Evolutionary conservation across 2,797 vertebrate genomes (phyloP), one percentile per base, ranked within the genome.

Genomic region (Acanthis flammea): DNA sequence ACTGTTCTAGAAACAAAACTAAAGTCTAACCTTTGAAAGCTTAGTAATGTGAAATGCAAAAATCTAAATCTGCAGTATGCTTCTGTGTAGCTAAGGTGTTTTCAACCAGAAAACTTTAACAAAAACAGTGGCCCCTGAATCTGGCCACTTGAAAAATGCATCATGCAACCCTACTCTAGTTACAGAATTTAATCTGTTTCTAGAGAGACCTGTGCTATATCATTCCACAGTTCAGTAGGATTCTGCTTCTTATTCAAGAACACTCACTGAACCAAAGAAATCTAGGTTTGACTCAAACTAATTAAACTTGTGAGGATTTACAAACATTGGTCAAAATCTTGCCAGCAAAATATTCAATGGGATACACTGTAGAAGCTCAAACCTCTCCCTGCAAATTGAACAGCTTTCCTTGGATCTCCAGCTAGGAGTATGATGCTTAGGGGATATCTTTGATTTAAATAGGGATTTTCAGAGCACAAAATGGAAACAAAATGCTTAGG

Each of bases 281-380:
- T 76, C 51, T 88, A 82, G 44, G 44, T 55, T 93, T 93, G 73
- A 58, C 63, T 94, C 73, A 72, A 84, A 81, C 77, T 94, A 94
- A 92, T 95, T 78, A 93, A 91, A 45, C 86, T 95, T 91, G 76
- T 70, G 79, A 92, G 85, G 85, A 90, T 95, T 96, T 95, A 93
- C 79, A 83, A 91, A 90, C 66, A 86, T 60, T 68, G 71, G 50
- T 91, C 81, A 94, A 91, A 92, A 85, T 86, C 55, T 86, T 86
- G 51, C 76, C 37, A 70, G 66, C 13, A 88, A 94, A 86, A 88
- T 91, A 90, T 88, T 95, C 39, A 73, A 1, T 54, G 68, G 44
- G 41, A 84, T 80, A 86, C 25, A 71, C 35, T 13, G 54, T 41
- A 78, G 76, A 86, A 90, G 31, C 88, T 73, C 55, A 90, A 53